phyloP scores from a whole-genome alignment of 2,797 vertebrate species.

The Galaxias olidus region DNA sequence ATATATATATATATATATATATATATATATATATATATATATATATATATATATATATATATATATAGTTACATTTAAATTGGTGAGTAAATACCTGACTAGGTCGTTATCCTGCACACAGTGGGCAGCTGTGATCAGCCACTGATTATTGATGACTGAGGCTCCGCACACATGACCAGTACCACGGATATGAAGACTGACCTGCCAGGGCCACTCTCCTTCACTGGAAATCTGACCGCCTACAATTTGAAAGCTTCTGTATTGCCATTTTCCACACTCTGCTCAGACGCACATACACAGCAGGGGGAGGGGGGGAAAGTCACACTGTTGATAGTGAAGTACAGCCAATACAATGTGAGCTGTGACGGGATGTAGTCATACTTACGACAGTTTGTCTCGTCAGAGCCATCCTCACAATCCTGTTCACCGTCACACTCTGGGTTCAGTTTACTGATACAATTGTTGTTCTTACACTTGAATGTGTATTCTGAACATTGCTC shows the following conservation, averaged over 20 bases:
- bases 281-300: conserved; percentile 13
- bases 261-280: conserved; percentile 82
- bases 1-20: too few relatives aligned
- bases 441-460: conserved; percentile 86
- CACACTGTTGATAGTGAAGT: too few relatives aligned
- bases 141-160: conserved; percentile 79
- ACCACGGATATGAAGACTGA: conserved; percentile 84
- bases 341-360: not conserved
- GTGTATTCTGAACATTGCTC: conserved; percentile 77
- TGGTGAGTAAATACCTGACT: conserved; percentile 66
- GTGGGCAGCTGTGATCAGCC: conserved; percentile 91
- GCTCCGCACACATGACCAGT: conserved; percentile 85
- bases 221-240: conserved; percentile 75
- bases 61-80: too few relatives aligned
- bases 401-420: conserved; percentile 87
- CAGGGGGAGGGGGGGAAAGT: too few relatives aligned
- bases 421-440: conserved; percentile 83
- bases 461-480: conserved; percentile 76
- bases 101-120: conserved; percentile 75
- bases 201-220: conserved; percentile 95
- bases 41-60: too few relatives aligned
- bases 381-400: conserved; percentile 84
- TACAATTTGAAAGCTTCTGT: conserved; percentile 79
- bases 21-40: too few relatives aligned
- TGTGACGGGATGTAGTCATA: not conserved